Evolutionary conservation across 2,888 invertebrate genomes (phyloP).

Genomic region (Nemoura dubitans): DNA sequence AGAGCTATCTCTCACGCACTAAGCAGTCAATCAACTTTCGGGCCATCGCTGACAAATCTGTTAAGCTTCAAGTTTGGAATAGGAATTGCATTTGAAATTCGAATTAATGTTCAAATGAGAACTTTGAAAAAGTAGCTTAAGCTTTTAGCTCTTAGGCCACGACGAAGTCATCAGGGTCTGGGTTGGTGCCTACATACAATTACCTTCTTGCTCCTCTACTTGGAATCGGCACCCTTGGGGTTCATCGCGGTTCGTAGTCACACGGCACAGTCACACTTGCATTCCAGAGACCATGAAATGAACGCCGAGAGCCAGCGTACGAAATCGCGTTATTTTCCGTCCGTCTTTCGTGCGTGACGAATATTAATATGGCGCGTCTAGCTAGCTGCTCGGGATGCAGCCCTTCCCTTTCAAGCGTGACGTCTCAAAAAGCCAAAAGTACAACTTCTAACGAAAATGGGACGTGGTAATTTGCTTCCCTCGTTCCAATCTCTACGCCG

Average conservation of each 20-base stretch:
- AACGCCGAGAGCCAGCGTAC: neutral
- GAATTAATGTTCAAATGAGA: too few relatives aligned
- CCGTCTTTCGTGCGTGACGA: neutral
- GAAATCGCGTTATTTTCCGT: neutral
- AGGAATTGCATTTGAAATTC: too few relatives aligned
- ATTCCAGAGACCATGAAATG: neutral
- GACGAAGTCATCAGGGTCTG: too few relatives aligned
- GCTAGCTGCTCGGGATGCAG: neutral
- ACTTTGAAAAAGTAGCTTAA: too few relatives aligned
- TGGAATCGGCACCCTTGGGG: neutral
- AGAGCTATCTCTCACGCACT: neutral
- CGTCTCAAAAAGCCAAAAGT: slow-evolving; percentile 4
- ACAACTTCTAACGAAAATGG: neutral
- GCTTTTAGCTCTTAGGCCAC: too few relatives aligned
- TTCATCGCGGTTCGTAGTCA: neutral
- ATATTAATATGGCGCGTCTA: neutral
- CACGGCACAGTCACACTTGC: too few relatives aligned
- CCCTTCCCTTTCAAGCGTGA: neutral
- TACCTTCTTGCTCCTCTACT: neutral
- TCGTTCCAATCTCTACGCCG: neutral
- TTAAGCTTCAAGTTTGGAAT: too few relatives aligned
- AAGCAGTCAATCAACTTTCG: neutral
- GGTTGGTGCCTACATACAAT: too few relatives aligned
- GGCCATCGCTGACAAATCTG: neutral
- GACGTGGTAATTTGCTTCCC: neutral